Base-by-base conservation (phyloP, 2,113 vertebrate genomes). In the Lampris megalopsis region DNA sequence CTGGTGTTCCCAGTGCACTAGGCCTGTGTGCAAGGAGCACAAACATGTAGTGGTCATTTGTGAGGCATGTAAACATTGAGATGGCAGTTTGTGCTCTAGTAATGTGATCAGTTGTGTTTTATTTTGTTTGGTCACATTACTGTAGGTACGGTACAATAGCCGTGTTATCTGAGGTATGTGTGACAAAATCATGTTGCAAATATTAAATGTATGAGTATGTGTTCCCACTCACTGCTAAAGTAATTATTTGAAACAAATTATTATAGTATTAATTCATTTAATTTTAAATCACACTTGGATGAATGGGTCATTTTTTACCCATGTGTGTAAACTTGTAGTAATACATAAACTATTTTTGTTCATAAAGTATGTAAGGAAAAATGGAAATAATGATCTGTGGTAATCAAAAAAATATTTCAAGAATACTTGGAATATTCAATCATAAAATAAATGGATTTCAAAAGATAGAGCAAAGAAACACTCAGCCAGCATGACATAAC, bases 1-100 rank as follows among this genome's bases (percentile, higher is more conserved):
- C 54, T 57, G 54, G 61, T 63, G 61, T 43, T 63, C 61, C 10
- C 2, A 45, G 61, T 63, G 61, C 61, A 63, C 40, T 42, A 63
- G 40, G 42, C 61, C 61, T 43, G 42, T 24, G 24, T 24, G 24
- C 24, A 24, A 24, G 24, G 24, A 24, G 24, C 24, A 24, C 24
- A 24, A 24, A 24, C 24, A 24, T 24, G 24, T 24, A 24, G 24
- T 24, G 24, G 24, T 24, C 24, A 24, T 24, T 24, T 24, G 24
- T 24, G 24, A 24, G 24, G 24, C 24, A 24, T 24, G 24, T 24
- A 24, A 24, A 24, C 24, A 24, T 24, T 24, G 24, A 24, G 24
- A 24, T 24, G 24, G 24, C 24, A 24, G 24, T 24, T 24, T 24
- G 24, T 24, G 24, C 24, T 24, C 24, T 24, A 24, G 24, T 24